phyloP scores from a whole-genome alignment of 2,797 vertebrate species.

The Phataginus tricuspis region DNA sequence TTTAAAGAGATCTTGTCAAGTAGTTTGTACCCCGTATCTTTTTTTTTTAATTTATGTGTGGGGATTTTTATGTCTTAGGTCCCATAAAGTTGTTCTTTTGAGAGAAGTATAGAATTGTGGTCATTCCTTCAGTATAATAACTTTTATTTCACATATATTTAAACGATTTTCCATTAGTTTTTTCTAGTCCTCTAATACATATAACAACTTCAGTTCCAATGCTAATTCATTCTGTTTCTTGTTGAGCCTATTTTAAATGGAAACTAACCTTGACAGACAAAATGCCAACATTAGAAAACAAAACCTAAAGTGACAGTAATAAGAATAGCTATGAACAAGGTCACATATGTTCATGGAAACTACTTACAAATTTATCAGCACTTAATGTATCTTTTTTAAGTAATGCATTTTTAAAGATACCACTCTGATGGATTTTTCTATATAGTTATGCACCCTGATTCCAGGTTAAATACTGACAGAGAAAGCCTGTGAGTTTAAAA shows the following conservation, averaged over 20 bases:
- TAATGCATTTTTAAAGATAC: slow-evolving; percentile 57
- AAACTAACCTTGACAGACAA: neutral
- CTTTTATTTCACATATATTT: neutral
- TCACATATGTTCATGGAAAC: neutral
- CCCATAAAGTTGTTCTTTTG: neutral
- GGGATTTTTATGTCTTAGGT: neutral
- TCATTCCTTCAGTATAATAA: neutral
- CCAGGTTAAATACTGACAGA: slow-evolving; percentile 49
- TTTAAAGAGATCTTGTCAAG: slow-evolving; percentile 51
- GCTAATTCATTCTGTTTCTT: neutral
- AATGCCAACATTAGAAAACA: too few species aligned
- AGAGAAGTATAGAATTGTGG: neutral
- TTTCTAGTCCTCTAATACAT: neutral
- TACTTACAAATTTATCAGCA: neutral
- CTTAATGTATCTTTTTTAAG: neutral
- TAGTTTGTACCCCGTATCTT: neutral
- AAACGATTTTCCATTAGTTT: neutral
- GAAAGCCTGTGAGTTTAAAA: slow-evolving; percentile 40
- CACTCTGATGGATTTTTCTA: slow-evolving; percentile 34
- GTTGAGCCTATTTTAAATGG: neutral
- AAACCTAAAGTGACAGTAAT: neutral
- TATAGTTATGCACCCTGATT: neutral
- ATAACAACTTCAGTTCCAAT: neutral
- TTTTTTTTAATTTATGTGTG: neutral
- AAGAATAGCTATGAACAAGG: neutral